Evolutionary conservation across 2,113 vertebrate species (phyloP).

Genomic region (Vidua chalybeata): DNA sequence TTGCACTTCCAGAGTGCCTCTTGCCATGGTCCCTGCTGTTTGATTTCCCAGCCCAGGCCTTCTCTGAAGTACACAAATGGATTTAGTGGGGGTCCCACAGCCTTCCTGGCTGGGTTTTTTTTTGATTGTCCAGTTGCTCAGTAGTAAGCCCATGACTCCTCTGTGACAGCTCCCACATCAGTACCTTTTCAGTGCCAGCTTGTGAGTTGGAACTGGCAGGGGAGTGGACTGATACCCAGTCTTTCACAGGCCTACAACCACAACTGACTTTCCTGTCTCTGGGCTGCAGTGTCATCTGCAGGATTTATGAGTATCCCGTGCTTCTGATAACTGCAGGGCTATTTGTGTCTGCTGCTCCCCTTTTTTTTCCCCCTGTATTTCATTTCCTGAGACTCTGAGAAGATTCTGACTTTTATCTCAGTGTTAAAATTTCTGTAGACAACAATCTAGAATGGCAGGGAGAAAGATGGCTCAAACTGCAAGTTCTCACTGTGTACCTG

Average conservation of each 20-base stretch:
- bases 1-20: rapidly evolving
- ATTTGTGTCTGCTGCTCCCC: not conserved
- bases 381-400: not conserved
- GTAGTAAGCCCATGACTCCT: not conserved
- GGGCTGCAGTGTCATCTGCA: not conserved
- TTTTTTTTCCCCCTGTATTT: not conserved
- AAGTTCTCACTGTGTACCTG: not conserved
- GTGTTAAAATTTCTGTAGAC: not conserved
- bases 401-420: not conserved
- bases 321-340: not conserved
- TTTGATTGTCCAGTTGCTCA: not conserved
- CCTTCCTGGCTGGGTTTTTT: not conserved
- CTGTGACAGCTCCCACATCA: not conserved
- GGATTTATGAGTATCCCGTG: not conserved
- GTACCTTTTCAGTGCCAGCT: not conserved
- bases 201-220: not conserved
- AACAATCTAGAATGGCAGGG: not conserved
- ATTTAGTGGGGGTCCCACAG: not conserved
- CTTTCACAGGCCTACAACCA: not conserved
- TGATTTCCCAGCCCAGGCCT: no score
- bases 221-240: not conserved
- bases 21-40: not conserved
- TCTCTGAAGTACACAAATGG: not conserved
- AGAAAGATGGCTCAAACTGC: not conserved
- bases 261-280: not conserved